Base-by-base conservation (phyloP, 2,113 vertebrate genomes). In the Aptenodytes forsteri region DNA sequence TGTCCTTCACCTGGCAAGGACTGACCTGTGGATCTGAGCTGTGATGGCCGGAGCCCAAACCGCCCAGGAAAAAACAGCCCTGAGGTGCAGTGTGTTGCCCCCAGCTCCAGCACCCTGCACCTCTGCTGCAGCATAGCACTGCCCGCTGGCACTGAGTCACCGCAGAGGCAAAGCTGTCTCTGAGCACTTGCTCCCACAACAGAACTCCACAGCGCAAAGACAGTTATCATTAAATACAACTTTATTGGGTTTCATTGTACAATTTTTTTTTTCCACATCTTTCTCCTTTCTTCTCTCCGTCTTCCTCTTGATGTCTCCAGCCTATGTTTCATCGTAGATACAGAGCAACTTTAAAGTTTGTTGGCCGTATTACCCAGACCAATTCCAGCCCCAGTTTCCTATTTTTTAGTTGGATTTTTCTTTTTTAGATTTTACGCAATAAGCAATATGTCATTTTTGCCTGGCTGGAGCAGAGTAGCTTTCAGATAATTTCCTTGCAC, bases 321-420 rank as follows among this genome's bases (percentile, higher is more conserved):
- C 46, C n/a, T 11, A 1, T 4, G 9, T 42, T 83, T 86, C 44
- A 5, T 40, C 0, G 0, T 5, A 59, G 44, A 71, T 16, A 50
- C 19, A n/a, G 11, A 23, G 16, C 32, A 72, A 1, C 17, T 59
- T 58, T 30, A 16, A 55, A 67, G 23, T 40, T 26, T 44, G 9
- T 52, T 59, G 44, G 13, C 34, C 23, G 2, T 27, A 9, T 61
- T 32, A 32, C 40, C 26, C 21, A 46, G 30, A 29, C 21, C 30
- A 76, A 17, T 22, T 85, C 40, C 65, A 88, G 52, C 38, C 83
- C 88, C 47, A 22, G 8, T 38, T 88, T 81, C 47, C n/a, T 11
- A 52, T 36, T 49, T 34, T 55, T 10, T 2, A 11, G 13, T 56
- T 29, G 12, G 10, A 10, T 38, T 54, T 36, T 36, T n/a, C 2